Percentiles rank a stretch among this genome's conserved stretches.
Evolutionary conservation across 1,140 invertebrate genomes (phyloP).

Genomic region (Condylostylus longicornis): DNA sequence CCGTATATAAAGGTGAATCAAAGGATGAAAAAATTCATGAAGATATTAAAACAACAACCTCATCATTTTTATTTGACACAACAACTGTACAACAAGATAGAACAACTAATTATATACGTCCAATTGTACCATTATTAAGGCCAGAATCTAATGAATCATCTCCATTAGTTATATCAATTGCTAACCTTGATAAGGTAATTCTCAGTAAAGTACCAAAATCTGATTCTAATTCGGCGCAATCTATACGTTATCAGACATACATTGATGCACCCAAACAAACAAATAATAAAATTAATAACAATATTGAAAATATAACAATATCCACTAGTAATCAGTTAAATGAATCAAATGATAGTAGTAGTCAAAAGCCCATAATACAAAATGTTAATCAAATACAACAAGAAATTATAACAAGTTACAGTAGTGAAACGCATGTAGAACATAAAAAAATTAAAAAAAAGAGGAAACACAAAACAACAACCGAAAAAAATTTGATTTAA

Average conservation of each 20-base stretch:
- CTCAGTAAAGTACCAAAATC: constrained; percentile 25
- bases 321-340: no score
- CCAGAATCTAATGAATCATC: constrained; percentile 31
- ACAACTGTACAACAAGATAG: not conserved
- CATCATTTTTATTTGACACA: not conserved
- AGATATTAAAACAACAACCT: constrained; percentile 7
- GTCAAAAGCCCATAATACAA: not conserved
- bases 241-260: not conserved
- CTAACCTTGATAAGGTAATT: constrained; percentile 32
- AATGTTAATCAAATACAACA: constrained; percentile 3
- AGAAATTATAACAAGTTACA: constrained; percentile 6
- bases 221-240: not conserved
- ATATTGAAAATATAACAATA: no score
- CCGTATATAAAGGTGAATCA: not conserved
- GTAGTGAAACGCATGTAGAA: constrained; percentile 3
- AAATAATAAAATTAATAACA: no score
- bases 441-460: not conserved
- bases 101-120: constrained; percentile 23
- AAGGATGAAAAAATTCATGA: not conserved
- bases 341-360: not conserved
- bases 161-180: constrained; percentile 32
- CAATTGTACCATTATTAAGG: constrained; percentile 26
- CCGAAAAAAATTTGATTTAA: no score
- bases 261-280: not conserved
- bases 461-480: no score